phyloP scores from a whole-genome alignment of 2,888 invertebrate species.

The Eupithecia subfuscata region DNA sequence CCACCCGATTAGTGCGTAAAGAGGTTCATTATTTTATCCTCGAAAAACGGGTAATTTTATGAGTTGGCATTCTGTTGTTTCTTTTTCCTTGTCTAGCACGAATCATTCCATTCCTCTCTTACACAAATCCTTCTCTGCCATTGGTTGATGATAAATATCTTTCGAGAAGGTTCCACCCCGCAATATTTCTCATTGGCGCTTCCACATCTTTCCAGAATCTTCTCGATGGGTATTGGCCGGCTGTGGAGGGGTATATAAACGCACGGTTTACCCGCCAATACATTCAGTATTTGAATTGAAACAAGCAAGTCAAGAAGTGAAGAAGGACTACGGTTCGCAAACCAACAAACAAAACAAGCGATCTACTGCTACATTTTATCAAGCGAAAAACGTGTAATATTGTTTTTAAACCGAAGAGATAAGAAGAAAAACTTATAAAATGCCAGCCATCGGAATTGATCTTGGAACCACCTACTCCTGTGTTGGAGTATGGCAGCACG shows the following conservation, averaged over 20 bases:
- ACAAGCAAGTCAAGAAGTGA: slow-evolving; percentile 54
- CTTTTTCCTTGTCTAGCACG: slow-evolving; percentile 42
- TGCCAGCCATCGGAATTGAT: slow-evolving; percentile 83
- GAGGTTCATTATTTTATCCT: slow-evolving; percentile 11
- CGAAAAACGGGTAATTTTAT: slow-evolving; percentile 41
- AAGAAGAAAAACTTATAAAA: slow-evolving; percentile 45
- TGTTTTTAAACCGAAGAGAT: slow-evolving; percentile 26
- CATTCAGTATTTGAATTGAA: slow-evolving; percentile 74
- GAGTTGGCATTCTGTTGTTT: slow-evolving; percentile 42
- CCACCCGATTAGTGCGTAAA: background rate
- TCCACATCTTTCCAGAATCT: slow-evolving; percentile 57
- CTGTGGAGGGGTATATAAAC: slow-evolving; percentile 56
- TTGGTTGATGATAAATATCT: slow-evolving; percentile 49
- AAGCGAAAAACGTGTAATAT: slow-evolving; percentile 29
- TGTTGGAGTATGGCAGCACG: slow-evolving; percentile 93
- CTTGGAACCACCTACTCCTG: slow-evolving; percentile 95
- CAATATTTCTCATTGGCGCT: slow-evolving; percentile 56
- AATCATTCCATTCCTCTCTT: background rate
- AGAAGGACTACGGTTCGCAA: slow-evolving; percentile 51
- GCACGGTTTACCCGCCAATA: slow-evolving; percentile 59
- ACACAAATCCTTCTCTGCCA: slow-evolving; percentile 34
- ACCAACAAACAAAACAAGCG: slow-evolving; percentile 37
- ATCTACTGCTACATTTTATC: slow-evolving; percentile 25
- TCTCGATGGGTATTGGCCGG: slow-evolving; percentile 60
- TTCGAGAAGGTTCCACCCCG: slow-evolving; percentile 58